phyloP scores from a whole-genome alignment of 2,797 vertebrate genomes.

The Argyrosomus regius region DNA sequence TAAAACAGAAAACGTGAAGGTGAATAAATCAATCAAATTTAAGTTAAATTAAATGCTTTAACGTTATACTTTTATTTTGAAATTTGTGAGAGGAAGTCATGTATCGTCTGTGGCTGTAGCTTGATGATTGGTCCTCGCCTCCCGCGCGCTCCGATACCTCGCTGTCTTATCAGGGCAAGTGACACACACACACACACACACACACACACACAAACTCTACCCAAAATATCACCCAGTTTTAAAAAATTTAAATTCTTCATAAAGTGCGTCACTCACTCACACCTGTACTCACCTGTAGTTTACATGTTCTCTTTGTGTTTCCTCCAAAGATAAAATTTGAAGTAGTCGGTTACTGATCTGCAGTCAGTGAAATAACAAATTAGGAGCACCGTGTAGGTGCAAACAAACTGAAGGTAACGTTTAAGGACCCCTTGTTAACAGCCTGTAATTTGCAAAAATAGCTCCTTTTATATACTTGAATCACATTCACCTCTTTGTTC shows the following conservation, averaged over 20 bases:
- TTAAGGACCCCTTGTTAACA: neutral
- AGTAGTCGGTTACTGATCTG: too few relatives aligned
- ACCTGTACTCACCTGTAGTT: too few relatives aligned
- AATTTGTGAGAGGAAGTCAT: slow-evolving; percentile 14
- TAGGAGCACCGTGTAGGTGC: too few relatives aligned
- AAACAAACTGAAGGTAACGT: too few relatives aligned
- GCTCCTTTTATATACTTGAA: neutral
- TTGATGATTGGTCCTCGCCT: neutral
- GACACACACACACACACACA: neutral
- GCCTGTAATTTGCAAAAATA: neutral
- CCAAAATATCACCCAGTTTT: too few relatives aligned
- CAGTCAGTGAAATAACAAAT: neutral
- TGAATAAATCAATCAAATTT: too few relatives aligned
- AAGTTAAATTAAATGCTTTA: too few relatives aligned
- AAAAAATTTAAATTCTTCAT: too few relatives aligned
- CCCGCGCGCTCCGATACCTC: neutral
- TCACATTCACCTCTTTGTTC: neutral
- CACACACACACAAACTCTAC: neutral
- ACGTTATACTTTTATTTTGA: slow-evolving; percentile 14
- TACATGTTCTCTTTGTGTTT: too few relatives aligned
- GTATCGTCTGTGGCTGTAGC: neutral
- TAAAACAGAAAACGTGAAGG: too few relatives aligned
- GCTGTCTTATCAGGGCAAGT: neutral
- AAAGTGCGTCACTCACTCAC: too few relatives aligned
- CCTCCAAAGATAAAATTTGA: neutral